Conservation (phyloP, 2,888 invertebrate genomes). For the Leucophenga maculata region DNA sequence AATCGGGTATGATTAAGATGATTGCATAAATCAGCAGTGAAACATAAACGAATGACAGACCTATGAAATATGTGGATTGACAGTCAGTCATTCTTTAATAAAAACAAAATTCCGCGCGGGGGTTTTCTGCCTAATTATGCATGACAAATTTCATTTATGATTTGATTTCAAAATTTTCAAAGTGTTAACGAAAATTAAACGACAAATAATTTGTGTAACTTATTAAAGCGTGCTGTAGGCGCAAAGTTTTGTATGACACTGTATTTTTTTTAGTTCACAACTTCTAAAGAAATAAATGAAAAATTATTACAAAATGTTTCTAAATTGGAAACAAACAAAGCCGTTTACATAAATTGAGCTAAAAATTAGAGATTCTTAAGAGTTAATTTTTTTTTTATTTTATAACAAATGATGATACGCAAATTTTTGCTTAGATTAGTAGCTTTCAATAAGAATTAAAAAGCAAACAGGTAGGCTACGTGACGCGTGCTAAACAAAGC, state of each 20-base stretch:
- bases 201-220: not conserved
- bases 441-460: not conserved
- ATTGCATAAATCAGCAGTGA: too few relatives aligned
- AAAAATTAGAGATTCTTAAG: too few relatives aligned
- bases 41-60: too few relatives aligned
- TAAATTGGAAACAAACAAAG: too few relatives aligned
- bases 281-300: too few relatives aligned
- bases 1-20: too few relatives aligned
- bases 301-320: too few relatives aligned
- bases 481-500: not conserved
- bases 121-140: not conserved
- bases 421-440: slow-evolving; percentile 27
- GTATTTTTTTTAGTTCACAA: too few relatives aligned
- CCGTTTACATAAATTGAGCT: too few relatives aligned
- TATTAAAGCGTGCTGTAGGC: not conserved
- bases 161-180: not conserved
- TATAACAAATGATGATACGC: not conserved
- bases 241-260: not conserved
- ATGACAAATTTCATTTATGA: not conserved
- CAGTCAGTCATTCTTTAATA: too few relatives aligned
- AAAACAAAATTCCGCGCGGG: not conserved
- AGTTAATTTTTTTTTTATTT: too few relatives aligned
- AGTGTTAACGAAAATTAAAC: not conserved
- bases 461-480: not conserved
- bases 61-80: too few relatives aligned